phyloP scores from a whole-genome alignment of 2,888 invertebrate genomes.

The Orthosia incerta region DNA sequence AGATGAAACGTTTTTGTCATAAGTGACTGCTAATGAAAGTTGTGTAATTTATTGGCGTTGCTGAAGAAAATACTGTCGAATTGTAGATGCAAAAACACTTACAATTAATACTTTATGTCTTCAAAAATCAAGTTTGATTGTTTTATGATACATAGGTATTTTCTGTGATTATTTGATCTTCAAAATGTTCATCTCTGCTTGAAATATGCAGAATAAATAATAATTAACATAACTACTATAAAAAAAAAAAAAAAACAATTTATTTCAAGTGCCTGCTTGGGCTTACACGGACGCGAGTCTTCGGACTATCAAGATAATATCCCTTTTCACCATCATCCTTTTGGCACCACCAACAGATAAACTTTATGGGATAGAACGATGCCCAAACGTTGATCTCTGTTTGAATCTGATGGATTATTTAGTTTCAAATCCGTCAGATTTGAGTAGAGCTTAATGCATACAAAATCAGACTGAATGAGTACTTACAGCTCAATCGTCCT shows the following conservation, averaged over 20 bases:
- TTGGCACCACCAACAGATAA: background rate
- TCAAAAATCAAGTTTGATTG: too few relatives aligned
- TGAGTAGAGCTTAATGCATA: background rate
- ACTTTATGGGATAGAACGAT: background rate
- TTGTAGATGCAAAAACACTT: background rate
- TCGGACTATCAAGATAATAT: background rate
- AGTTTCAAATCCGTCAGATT: background rate
- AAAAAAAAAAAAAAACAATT: too few relatives aligned
- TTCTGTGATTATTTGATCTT: background rate
- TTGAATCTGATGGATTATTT: background rate
- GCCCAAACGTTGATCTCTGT: background rate
- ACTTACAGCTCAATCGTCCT: too few relatives aligned
- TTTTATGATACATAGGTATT: background rate
- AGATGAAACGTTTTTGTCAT: constrained; percentile 16
- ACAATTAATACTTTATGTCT: too few relatives aligned
- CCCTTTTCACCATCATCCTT: too few relatives aligned
- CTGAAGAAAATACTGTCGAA: constrained; percentile 13
- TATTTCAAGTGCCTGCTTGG: too few relatives aligned
- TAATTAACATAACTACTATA: background rate
- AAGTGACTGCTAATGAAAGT: background rate
- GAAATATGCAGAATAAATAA: background rate
- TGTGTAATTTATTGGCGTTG: constrained; percentile 16
- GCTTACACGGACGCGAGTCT: too few relatives aligned
- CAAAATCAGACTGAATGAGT: background rate
- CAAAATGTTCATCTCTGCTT: background rate